Evolutionary conservation across 2,113 vertebrate species (phyloP).

Genomic region (Psephotus haematonotus): DNA sequence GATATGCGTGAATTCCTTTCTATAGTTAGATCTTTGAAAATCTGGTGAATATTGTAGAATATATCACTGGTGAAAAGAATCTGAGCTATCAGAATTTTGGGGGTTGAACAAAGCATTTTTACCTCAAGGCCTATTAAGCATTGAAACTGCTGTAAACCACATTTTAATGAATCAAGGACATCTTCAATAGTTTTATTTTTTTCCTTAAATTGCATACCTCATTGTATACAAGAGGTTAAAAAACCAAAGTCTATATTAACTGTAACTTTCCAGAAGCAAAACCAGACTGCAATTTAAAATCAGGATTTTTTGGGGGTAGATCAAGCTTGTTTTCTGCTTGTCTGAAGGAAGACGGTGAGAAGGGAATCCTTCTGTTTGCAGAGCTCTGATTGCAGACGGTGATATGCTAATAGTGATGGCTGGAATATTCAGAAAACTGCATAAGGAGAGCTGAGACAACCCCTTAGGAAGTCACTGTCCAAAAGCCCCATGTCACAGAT

Average conservation of each 20-base stretch:
- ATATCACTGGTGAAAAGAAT: neutral
- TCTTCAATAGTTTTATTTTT: neutral
- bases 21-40: neutral
- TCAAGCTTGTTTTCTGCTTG: neutral
- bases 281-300: neutral
- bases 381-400: neutral
- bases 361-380: neutral
- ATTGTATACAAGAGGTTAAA: neutral
- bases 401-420: neutral
- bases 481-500: neutral
- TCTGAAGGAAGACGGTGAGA: neutral
- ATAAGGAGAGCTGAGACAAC: neutral
- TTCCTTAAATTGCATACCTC: neutral
- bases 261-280: neutral
- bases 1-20: neutral
- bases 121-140: neutral
- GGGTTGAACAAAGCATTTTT: neutral
- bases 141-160: neutral
- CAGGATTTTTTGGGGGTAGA: neutral
- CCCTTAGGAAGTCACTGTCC: neutral
- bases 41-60: neutral
- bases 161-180: neutral
- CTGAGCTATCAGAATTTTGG: neutral
- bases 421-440: conserved; percentile 1
- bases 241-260: neutral